Evolutionary conservation across 1,140 invertebrate genomes (phyloP).

Genomic region (Nymphalis io): DNA sequence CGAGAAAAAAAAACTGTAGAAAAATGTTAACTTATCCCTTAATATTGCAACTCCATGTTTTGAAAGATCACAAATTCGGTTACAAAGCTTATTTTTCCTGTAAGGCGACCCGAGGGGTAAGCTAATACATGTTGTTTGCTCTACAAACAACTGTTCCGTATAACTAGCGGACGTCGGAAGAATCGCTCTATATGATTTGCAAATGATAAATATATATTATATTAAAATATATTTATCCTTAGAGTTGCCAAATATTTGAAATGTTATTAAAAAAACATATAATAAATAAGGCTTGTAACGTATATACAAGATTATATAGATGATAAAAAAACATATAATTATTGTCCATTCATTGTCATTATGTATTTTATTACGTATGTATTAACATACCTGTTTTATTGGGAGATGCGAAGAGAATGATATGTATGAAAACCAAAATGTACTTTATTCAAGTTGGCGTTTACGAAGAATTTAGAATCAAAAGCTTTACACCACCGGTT

Average conservation of each 20-base stretch:
- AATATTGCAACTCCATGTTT: slow-evolving; percentile 11
- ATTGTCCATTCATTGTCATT: too few relatives aligned
- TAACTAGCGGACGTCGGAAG: slow-evolving; percentile 11
- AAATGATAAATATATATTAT: not conserved
- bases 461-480: too few relatives aligned
- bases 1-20: not conserved
- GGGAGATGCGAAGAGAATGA: too few relatives aligned
- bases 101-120: slow-evolving; percentile 51
- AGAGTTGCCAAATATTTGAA: not conserved
- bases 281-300: too few relatives aligned
- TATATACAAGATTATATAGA: too few relatives aligned
- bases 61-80: slow-evolving; percentile 34
- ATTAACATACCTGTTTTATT: too few relatives aligned
- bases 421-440: too few relatives aligned
- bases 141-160: slow-evolving; percentile 49
- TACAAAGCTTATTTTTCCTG: slow-evolving; percentile 50
- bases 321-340: too few relatives aligned
- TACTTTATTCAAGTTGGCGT: too few relatives aligned
- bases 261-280: too few relatives aligned
- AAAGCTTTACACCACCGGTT: too few relatives aligned
- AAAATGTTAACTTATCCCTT: not conserved
- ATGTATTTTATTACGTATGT: too few relatives aligned
- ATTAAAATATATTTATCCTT: not conserved
- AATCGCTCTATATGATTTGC: not conserved
- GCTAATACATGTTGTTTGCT: slow-evolving; percentile 50